These are phyloP conservation scores for Platycheirus rosarum DNA, from an alignment of 2,888 invertebrate genomes.

Conservation along the genomic window DNA sequence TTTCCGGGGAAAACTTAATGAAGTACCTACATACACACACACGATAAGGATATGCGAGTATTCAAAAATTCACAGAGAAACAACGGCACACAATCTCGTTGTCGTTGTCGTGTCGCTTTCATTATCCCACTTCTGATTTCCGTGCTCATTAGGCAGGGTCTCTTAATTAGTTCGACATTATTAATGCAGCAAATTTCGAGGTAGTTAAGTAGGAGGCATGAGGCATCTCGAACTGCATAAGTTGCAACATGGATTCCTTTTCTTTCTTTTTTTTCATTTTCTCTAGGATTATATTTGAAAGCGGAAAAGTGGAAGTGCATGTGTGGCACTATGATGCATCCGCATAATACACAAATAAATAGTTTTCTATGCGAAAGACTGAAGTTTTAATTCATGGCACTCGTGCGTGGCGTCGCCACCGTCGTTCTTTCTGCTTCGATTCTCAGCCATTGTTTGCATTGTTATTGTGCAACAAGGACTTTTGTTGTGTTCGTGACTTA, in stretches of 20 bases:
- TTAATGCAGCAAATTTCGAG: constrained; percentile 50
- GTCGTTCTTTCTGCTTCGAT: background rate
- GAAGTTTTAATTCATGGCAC: constrained; percentile 23
- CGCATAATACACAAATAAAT: background rate
- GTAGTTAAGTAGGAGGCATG: background rate
- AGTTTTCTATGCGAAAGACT: constrained; percentile 31
- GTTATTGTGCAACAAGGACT: constrained; percentile 34
- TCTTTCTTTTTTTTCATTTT: constrained; percentile 5
- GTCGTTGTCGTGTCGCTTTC: background rate
- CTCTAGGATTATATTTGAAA: constrained; percentile 39
- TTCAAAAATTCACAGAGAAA: constrained; percentile 50
- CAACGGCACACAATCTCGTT: background rate
- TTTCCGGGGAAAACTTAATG: constrained; percentile 52
- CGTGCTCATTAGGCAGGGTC: constrained; percentile 63
- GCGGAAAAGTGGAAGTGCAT: constrained; percentile 47
- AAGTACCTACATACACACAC: constrained; percentile 31
- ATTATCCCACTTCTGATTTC: constrained; percentile 36
- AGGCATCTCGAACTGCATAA: constrained; percentile 16
- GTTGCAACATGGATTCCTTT: constrained; percentile 40
- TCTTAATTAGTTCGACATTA: constrained; percentile 72
- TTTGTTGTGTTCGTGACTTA: constrained; percentile 15
- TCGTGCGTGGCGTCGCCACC: too few species aligned
- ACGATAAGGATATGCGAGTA: constrained; percentile 45
- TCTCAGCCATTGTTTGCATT: constrained; percentile 13
- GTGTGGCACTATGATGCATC: constrained; percentile 5